Base-by-base conservation (phyloP, 1,140 invertebrate species). In the Platyscapa corneri region DNA sequence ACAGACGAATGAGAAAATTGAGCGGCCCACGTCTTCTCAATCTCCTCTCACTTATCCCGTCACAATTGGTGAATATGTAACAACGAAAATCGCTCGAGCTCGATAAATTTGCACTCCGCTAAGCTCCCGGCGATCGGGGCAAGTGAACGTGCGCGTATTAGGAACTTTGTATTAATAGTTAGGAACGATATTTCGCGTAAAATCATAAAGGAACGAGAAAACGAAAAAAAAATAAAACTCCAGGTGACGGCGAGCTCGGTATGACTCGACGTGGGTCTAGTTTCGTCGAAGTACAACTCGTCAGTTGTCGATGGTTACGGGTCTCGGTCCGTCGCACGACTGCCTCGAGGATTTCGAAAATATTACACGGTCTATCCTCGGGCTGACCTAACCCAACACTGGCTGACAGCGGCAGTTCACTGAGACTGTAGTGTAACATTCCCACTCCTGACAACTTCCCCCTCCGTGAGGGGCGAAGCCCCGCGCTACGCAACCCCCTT, bases 341-440 rank as follows among this genome's bases (percentile, higher is more conserved):
- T 39, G 23, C n/a, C 60, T 27, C 39, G 27, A 67, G 20, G 67
- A 67, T 32, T 42, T 46, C 32, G 46, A 67, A 46, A 67, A 27
- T 49, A 42, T 34, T 46, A 14, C 39, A 30, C 34, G 70, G 39
- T n/a, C 34, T 67, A 42, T 32, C 76, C 53, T 32, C 76, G 83
- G 83, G 83, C 83, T 84, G 83, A 78, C 76, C 83, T 84, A 72
- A 84, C 76, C 83, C 76, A 84, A 74, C 42, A 84, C 75, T 78
- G 46, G 74, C 83, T 79, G 83, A 79, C 60, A 79, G 64, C 32
- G 65, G 30, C 20, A 65, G 12, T 56, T 72, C 65, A 65, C 65
- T 65, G 49, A 46, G 76, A 74, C 76, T 79, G 39, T 84, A 79
- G 64, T 79, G 60, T 78, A 78, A 78, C 82, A 78, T 32, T 39